phyloP scores from a whole-genome alignment of 1,140 invertebrate species.

The Chironomus tepperi region DNA sequence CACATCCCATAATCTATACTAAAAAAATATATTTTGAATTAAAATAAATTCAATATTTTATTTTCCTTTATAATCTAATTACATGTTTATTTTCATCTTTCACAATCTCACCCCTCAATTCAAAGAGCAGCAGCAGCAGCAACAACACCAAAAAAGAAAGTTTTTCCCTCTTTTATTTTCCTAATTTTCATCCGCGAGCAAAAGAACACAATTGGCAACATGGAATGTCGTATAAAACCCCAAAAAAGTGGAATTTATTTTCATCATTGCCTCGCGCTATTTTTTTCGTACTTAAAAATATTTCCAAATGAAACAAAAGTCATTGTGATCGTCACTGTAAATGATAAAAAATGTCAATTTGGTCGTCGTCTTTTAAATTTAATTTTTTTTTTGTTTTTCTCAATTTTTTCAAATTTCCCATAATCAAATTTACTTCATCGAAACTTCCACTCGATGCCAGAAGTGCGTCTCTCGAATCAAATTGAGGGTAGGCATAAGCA shows the following conservation, averaged over 20 bases:
- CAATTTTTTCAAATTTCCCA: not conserved
- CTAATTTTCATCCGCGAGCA: not conserved
- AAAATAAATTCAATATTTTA: constrained; percentile 12
- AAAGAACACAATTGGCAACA: not conserved
- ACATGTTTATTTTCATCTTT: constrained; percentile 3
- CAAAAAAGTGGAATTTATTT: too few species aligned
- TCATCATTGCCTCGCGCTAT: too few species aligned
- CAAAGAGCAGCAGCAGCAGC: too few species aligned
- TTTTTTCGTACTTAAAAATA: too few species aligned
- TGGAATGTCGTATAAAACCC: too few species aligned
- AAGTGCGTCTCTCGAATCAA: not conserved
- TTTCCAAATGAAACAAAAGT: too few species aligned
- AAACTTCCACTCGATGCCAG: not conserved
- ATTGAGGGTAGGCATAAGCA: not conserved
- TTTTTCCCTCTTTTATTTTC: not conserved
- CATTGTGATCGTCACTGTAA: too few species aligned
- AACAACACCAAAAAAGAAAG: not conserved
- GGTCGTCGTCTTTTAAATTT: not conserved
- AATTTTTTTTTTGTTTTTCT: not conserved
- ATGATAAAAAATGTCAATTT: too few species aligned
- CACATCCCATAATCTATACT: too few species aligned
- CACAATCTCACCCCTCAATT: not conserved
- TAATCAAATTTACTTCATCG: not conserved
- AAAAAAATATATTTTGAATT: too few species aligned
- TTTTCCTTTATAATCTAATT: not conserved